phyloP scores from a whole-genome alignment of 2,797 vertebrate genomes.

The Novumbra hubbsi region DNA sequence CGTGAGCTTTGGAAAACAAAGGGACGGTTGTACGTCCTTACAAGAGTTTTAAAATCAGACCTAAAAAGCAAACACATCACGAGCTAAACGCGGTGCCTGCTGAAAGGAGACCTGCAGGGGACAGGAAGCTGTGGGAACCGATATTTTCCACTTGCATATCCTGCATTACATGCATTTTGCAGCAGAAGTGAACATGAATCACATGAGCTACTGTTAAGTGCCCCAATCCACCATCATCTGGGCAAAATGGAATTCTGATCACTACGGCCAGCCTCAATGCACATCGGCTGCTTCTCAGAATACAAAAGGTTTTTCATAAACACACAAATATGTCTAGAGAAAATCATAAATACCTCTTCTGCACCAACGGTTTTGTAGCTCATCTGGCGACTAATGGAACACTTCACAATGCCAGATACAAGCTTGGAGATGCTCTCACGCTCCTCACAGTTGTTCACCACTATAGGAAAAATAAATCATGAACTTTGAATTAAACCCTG shows the following conservation, averaged over 20 bases:
- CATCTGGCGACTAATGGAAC: slow-evolving; percentile 88
- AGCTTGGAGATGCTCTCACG: slow-evolving; percentile 91
- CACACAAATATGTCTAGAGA: not conserved
- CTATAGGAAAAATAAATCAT: slow-evolving; percentile 54
- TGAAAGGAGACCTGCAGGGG: slow-evolving; percentile 25
- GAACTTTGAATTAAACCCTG: not conserved
- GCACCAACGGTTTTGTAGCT: slow-evolving; percentile 86
- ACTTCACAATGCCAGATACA: slow-evolving; percentile 90
- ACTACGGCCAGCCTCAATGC: slow-evolving; percentile 7
- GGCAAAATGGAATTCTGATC: slow-evolving; percentile 19
- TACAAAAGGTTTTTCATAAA: not conserved
- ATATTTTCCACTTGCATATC: slow-evolving; percentile 21
- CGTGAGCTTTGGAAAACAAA: slow-evolving; percentile 6
- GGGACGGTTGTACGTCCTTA: not conserved
- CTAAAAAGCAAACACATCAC: not conserved
- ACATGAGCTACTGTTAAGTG: not conserved
- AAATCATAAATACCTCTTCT: slow-evolving; percentile 74
- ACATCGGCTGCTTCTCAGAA: not conserved
- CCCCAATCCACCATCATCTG: not conserved
- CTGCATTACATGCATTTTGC: slow-evolving; percentile 30
- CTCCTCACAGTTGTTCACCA: slow-evolving; percentile 80
- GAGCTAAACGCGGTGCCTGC: not conserved
- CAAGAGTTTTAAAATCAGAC: not conserved
- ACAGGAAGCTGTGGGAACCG: slow-evolving; percentile 20
- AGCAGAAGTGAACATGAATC: not conserved